Evolutionary conservation across 2,888 invertebrate species (phyloP).

Genomic region (Tiliacea aurago): DNA sequence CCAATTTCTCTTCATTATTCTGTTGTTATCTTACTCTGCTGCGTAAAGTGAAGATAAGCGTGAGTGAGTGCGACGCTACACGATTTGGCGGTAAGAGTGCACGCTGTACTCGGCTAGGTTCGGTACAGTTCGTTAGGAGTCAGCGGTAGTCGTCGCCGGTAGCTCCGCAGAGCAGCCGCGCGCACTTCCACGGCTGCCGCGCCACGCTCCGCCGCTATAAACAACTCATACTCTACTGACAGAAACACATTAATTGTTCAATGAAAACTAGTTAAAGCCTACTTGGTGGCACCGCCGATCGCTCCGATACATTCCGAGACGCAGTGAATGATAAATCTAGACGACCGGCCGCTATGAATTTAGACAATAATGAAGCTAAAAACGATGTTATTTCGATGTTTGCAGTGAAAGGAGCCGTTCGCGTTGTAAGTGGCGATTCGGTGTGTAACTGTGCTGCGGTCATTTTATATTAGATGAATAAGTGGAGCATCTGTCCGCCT

Average conservation of each 20-base stretch:
- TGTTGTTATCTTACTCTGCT: constrained; percentile 69
- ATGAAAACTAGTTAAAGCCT: constrained; percentile 73
- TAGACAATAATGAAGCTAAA: constrained; percentile 76
- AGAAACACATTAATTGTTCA: constrained; percentile 77
- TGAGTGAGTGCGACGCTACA: constrained; percentile 75
- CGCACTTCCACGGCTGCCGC: constrained; percentile 60
- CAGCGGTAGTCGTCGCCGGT: constrained; percentile 77
- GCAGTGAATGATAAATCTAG: constrained; percentile 74
- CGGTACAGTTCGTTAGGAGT: constrained; percentile 73
- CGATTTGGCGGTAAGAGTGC: constrained; percentile 77
- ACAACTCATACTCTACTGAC: constrained; percentile 79
- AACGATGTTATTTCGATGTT: constrained; percentile 76
- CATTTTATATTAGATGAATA: constrained; percentile 72
- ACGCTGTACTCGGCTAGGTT: constrained; percentile 72
- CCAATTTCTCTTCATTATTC: constrained; percentile 56
- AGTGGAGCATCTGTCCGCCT: constrained; percentile 69
- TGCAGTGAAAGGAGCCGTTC: constrained; percentile 84
- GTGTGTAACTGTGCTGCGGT: constrained; percentile 79
- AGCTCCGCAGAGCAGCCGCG: constrained; percentile 69
- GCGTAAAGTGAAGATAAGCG: constrained; percentile 56
- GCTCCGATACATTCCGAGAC: constrained; percentile 41
- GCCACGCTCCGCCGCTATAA: constrained; percentile 76
- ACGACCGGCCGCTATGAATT: constrained; percentile 82
- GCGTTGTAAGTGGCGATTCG: constrained; percentile 73
- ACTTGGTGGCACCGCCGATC: constrained; percentile 41